Evolutionary conservation across 2,113 vertebrate species (phyloP), one percentile per base, ranked within the genome.

Genomic region (Ahaetulla prasina): DNA sequence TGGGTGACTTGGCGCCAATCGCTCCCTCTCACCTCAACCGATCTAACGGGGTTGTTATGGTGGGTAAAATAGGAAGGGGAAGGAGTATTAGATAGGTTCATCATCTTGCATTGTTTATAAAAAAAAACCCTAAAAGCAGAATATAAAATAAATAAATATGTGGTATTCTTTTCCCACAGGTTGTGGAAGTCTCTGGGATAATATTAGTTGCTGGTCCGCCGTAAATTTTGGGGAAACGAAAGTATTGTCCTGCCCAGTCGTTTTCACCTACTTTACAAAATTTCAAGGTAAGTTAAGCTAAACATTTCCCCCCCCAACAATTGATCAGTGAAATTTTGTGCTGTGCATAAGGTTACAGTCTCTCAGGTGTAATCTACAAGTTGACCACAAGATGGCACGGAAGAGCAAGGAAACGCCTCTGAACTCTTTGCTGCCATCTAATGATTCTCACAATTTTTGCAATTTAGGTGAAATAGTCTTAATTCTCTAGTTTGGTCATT

Each of bases 181-280:
- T 84, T 99, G 99, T 93, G 95, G 97, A 92, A 98, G 96, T 92
- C 98, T 98, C 92, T 99, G 99, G 98, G 98, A 99, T 92, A 98
- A 98, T 92, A 96, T 99, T 60, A 98, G 98, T 0, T 99, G 99
- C 94, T 99, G 99, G 99, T 98, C 99, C 0, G 96, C 98, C 27
- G 98, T 98, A 1, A 97, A 93, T 11, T 94, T 97, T 2, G 98
- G 98, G 88, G 98, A 99, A 90, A 96, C 98, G 23, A 98, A 98
- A 10, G 97, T 98, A 2, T 96, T 98, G 91, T 97, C 97, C 0
- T 99, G 99, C 74, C 98, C 99, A 0, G 94, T 92, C 90, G 98
- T 98, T 94, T 98, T 99, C 95, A 98, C 95, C 0, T 96, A 98
- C 95, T 98, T 99, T 97, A 97, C 97, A n/a, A 94, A 98, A 74